These are phyloP conservation scores for Hippocampus mohnikei DNA, from an alignment of 2,113 vertebrate genomes.

Conservation along the genomic window DNA sequence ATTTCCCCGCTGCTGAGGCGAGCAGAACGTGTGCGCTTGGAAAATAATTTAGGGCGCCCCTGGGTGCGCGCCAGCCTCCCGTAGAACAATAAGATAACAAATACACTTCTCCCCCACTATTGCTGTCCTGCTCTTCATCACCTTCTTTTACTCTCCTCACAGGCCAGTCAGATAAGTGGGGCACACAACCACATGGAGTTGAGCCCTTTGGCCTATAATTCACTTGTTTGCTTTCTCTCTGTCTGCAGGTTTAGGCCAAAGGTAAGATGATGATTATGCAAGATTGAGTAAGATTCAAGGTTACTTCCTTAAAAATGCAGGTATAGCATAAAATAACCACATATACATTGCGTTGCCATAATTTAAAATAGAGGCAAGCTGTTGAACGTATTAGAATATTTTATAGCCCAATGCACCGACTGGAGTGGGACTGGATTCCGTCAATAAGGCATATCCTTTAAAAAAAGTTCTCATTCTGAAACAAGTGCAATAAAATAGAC, in stretches of 20 bases:
- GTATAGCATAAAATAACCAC: conserved; percentile 14
- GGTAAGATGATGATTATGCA: conserved; percentile 33
- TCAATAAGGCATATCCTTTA: too few species aligned
- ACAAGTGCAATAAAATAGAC: too few species aligned
- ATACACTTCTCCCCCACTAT: conserved; percentile 21
- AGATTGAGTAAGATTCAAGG: conserved; percentile 21
- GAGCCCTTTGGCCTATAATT: conserved; percentile 48
- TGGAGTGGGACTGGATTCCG: too few species aligned
- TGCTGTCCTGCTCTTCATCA: conserved; percentile 13
- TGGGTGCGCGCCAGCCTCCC: conserved; percentile 21
- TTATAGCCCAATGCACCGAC: too few species aligned
- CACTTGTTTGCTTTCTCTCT: conserved; percentile 33
- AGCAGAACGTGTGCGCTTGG: conserved; percentile 5
- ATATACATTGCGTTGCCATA: neutral
- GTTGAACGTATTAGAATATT: too few species aligned
- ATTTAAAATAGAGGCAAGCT: neutral
- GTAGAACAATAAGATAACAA: conserved; percentile 40
- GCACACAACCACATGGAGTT: conserved; percentile 33
- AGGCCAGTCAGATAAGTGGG: conserved; percentile 38
- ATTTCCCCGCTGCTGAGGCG: conserved; percentile 46
- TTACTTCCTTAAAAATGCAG: conserved; percentile 25
- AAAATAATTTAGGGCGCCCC: conserved; percentile 28
- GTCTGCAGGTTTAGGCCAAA: conserved; percentile 32
- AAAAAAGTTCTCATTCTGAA: neutral
- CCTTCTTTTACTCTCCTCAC: conserved; percentile 8